Conservation (phyloP, 2,113 vertebrate genomes). For the Centropus bengalensis region DNA sequence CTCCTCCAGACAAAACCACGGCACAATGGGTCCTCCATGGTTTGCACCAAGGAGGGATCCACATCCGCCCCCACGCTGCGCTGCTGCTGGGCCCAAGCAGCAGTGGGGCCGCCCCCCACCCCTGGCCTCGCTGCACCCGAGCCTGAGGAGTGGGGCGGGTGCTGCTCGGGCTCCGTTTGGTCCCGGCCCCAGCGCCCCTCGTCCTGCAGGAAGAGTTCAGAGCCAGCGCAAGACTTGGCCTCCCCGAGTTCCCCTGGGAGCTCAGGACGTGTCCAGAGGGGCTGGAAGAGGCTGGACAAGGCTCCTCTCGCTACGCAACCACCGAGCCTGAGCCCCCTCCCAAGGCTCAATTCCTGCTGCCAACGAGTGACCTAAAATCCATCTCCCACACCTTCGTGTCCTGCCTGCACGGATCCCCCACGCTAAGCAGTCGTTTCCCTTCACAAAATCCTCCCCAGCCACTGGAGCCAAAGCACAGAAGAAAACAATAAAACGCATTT, state of each 20-base stretch:
- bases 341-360: accelerated
- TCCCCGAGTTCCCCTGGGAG: too few relatives aligned
- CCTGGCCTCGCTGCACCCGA: accelerated
- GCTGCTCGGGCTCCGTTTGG: too few relatives aligned
- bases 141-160: background rate
- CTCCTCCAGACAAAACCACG: accelerated
- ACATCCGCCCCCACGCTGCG: accelerated
- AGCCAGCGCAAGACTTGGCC: too few relatives aligned
- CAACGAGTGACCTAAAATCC: accelerated
- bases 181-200: too few relatives aligned
- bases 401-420: accelerated
- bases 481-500: background rate
- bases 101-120: background rate
- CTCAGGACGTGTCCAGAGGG: too few relatives aligned
- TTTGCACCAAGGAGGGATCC: background rate
- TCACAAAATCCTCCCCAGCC: background rate
- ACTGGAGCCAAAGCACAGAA: background rate
- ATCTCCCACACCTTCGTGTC: accelerated
- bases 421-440: accelerated
- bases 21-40: too few relatives aligned
- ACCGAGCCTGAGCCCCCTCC: accelerated
- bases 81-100: background rate
- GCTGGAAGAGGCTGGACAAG: too few relatives aligned
- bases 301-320: too few relatives aligned
- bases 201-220: too few relatives aligned